Conservation (phyloP, 2,888 invertebrate genomes). For the Nudaria mundana region DNA sequence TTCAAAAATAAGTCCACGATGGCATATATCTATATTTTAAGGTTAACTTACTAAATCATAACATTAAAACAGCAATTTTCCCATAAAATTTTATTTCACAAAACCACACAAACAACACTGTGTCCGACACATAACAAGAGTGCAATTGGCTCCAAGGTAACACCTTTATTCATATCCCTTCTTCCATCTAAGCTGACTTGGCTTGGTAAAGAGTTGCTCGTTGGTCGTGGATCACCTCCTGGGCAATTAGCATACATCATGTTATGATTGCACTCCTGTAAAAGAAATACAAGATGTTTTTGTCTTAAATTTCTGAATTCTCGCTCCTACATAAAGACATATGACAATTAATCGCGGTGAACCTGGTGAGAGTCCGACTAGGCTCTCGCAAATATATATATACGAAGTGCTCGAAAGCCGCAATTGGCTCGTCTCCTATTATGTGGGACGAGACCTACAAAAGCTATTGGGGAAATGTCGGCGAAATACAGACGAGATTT, state of each 20-base stretch:
- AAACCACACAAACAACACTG: no score
- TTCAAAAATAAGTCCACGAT: no score
- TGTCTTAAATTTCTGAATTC: no score
- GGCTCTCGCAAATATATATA: no score
- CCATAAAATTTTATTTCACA: no score
- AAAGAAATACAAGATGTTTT: constrained; percentile 15
- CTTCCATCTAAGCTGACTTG: constrained; percentile 40
- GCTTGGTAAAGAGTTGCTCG: constrained; percentile 33
- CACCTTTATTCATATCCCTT: no score
- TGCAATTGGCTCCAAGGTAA: not conserved
- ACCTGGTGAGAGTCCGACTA: no score
- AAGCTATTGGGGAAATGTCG: constrained; percentile 8
- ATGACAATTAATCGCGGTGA: no score
- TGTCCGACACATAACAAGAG: not conserved
- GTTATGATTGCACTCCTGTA: constrained; percentile 60
- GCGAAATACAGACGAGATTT: constrained; percentile 8
- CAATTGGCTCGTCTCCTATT: constrained; percentile 10
- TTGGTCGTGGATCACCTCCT: constrained; percentile 61
- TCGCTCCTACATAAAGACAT: no score
- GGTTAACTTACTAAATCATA: no score
- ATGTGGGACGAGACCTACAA: constrained; percentile 12
- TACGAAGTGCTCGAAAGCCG: constrained; percentile 1
- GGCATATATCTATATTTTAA: no score
- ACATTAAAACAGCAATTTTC: no score
- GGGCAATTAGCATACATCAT: constrained; percentile 62